A percentile compares a stretch with the other conserved stretches of the same genome.
phyloP scores from a whole-genome alignment of 2,113 vertebrate genomes.

The Axis porcinus region DNA sequence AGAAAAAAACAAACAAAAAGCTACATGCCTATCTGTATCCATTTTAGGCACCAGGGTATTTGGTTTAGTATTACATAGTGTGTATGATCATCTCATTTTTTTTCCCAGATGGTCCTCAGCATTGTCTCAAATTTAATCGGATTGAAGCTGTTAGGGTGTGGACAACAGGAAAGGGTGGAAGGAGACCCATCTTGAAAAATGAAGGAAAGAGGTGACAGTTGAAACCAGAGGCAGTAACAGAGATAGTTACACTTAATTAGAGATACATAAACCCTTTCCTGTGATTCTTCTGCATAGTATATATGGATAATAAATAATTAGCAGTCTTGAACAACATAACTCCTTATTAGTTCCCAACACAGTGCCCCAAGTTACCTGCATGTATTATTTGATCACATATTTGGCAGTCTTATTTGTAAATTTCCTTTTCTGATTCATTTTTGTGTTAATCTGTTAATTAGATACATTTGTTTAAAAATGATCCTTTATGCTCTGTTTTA shows the following conservation, averaged over 20 bases:
- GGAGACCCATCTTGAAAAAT: constrained; percentile 1
- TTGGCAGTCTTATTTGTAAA: not conserved
- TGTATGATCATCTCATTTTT: not conserved
- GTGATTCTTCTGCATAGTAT: not conserved
- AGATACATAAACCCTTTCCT: not conserved
- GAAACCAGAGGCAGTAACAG: not conserved
- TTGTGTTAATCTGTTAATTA: constrained; percentile 14
- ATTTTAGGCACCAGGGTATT: constrained; percentile 8
- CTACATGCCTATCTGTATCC: not conserved
- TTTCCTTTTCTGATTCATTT: not conserved
- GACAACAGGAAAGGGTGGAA: not conserved
- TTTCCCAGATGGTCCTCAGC: not conserved
- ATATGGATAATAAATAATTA: not conserved
- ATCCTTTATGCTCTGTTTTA: constrained; percentile 9
- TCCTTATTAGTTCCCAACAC: not conserved
- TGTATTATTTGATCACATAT: constrained; percentile 11
- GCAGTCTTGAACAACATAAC: not conserved
- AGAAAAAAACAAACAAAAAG: not conserved
- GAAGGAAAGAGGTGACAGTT: not conserved
- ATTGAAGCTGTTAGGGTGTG: not conserved
- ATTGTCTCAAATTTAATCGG: constrained; percentile 39
- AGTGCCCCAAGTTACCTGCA: not conserved
- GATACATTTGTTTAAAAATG: constrained; percentile 34
- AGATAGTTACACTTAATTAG: not conserved
- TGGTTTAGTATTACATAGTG: not conserved